Conservation (phyloP, 2,113 vertebrate genomes). For the Hyperopisus bebe region DNA sequence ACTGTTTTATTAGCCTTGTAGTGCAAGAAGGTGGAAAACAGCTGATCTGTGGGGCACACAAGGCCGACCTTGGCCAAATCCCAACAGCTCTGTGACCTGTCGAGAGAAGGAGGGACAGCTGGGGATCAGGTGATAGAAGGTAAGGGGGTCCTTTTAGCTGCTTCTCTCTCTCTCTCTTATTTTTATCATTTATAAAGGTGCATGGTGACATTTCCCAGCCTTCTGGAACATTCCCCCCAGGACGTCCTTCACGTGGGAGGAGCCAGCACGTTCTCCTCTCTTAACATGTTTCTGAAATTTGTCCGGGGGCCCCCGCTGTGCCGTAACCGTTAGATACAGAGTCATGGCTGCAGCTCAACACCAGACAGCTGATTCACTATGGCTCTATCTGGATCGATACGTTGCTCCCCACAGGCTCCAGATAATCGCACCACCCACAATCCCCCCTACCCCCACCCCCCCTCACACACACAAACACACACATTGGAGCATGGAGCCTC, state of each 20-base stretch:
- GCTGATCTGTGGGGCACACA: neutral
- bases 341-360: neutral
- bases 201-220: conserved; percentile 12
- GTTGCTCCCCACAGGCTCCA: conserved; percentile 11
- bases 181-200: conserved; percentile 13
- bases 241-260: neutral
- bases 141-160: neutral
- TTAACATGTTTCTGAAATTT: neutral
- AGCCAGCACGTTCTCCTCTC: neutral
- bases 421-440: conserved; percentile 18
- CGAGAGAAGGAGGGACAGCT: neutral
- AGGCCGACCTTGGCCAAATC: neutral
- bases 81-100: neutral
- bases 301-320: neutral
- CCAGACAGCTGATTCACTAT: neutral
- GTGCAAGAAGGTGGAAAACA: neutral
- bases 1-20: neutral
- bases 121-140: neutral
- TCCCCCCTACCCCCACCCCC: no score
- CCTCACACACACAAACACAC: neutral
- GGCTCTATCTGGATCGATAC: conserved; percentile 10
- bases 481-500: neutral
- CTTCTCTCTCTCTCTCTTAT: neutral
- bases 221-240: neutral
- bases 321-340: neutral